Evolutionary conservation across 2,113 vertebrate species (phyloP).

Genomic region (Seriola dumerili): DNA sequence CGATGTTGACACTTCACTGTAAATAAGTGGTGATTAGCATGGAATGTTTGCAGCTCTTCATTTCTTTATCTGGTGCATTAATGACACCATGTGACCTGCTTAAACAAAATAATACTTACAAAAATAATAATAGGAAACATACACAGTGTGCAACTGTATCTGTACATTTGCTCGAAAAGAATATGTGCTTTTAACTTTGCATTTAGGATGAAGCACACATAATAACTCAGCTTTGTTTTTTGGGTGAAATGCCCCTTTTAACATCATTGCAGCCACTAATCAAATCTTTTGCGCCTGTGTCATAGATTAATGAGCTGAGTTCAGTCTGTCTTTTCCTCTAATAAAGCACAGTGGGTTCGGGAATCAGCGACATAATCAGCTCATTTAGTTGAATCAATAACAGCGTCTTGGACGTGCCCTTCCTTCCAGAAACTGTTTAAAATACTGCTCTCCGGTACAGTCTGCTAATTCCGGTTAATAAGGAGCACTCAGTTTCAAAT

Average conservation of each 20-base stretch:
- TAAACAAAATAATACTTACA: not conserved
- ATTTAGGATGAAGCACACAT: not conserved
- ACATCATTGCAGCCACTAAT: conserved; percentile 26
- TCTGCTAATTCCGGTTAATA: conserved; percentile 55
- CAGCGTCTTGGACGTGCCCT: conserved; percentile 38
- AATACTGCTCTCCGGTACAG: conserved; percentile 46
- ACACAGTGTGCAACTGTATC: not conserved
- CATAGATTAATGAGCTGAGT: conserved; percentile 45
- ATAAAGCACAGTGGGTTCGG: conserved; percentile 28
- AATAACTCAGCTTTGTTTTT: conserved; percentile 8
- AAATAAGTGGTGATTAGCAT: not conserved
- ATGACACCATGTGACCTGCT: not conserved
- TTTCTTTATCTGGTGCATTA: not conserved
- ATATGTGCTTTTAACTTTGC: not conserved
- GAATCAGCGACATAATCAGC: conserved; percentile 49
- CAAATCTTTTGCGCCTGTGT: conserved; percentile 6
- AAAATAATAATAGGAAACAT: no score
- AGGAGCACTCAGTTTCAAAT: conserved; percentile 52
- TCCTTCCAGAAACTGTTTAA: conserved; percentile 53
- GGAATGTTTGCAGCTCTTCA: not conserved
- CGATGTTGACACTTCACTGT: no score
- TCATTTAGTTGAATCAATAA: conserved; percentile 64
- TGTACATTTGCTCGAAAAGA: not conserved
- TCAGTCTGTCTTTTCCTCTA: conserved; percentile 17
- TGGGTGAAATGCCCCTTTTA: conserved; percentile 6